Evolutionary conservation across 2,113 vertebrate species (phyloP), one percentile per base, ranked within the genome.

Genomic region (Phodopus roborovskii): DNA sequence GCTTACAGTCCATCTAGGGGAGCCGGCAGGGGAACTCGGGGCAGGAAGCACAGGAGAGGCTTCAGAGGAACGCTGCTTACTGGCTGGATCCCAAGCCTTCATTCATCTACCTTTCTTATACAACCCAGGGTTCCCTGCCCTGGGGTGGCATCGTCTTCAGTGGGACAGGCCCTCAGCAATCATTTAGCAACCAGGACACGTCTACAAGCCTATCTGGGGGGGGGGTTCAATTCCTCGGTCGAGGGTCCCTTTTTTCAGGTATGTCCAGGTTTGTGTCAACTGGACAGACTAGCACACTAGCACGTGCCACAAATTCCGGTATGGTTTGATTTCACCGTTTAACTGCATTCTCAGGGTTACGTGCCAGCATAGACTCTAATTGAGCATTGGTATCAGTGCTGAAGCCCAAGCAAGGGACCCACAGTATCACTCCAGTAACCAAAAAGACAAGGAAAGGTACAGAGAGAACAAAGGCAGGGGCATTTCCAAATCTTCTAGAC

Each of bases 331-430:
- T 74, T 91, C 20, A 70, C n/a, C n/a, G 62, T 48, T 87, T 84
- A 68, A 70, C 39, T 84, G n/a, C 39, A 92, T 89, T 77, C 91
- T 94, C 87, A 90, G 66, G 50, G 39, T 71, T 81, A 30, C 64
- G 60, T 90, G 91, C 81, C 91, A 83, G 15, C 66, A n/a, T n/a
- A 98, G 60, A 99, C 99, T 99, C 98, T 99, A 64, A 56, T 45
- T 88, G 42, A 74, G 88, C 58, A 75, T 16, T 82, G 48, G 87
- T 39, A 90, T 88, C 64, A 88, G 36, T 79, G 74, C 28, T 78
- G 13, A 94, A 78, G 79, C 73, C 86, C 58, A 83, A 66, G 77
- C 45, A 60, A 90, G 15, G 33, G 90, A 87, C 26, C 56, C 79
- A 81, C 78, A 5, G 11, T n/a, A 70, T 22, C 42, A 50, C 62